Evolutionary conservation across 1,140 invertebrate species (phyloP).

Genomic region (Pentalonia nigronervosa): DNA sequence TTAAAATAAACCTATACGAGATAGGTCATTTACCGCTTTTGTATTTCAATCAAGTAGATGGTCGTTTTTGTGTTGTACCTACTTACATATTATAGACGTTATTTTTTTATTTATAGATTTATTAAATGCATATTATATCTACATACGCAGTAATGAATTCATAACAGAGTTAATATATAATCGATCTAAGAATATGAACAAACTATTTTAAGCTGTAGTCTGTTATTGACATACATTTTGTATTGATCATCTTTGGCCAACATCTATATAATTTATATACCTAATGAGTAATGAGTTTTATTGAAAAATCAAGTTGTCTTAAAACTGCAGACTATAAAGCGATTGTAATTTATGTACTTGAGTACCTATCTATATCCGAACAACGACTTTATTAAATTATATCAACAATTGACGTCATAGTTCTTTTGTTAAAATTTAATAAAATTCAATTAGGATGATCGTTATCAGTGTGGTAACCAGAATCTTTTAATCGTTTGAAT

Average conservation of each 20-base stretch:
- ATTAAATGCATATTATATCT: not conserved
- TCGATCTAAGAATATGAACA: not conserved
- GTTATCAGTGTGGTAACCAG: not conserved
- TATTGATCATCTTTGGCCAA: not conserved
- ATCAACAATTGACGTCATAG: not conserved
- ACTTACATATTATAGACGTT: not conserved
- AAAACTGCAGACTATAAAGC: not conserved
- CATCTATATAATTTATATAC: not conserved
- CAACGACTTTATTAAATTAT: not conserved
- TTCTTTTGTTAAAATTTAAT: not conserved
- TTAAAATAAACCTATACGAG: conserved; percentile 12
- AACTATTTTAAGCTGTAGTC: not conserved
- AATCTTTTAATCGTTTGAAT: not conserved
- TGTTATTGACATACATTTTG: not conserved
- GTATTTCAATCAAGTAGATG: not conserved
- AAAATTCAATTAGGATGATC: not conserved
- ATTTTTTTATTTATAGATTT: not conserved
- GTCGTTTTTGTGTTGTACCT: not conserved
- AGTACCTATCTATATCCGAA: not conserved
- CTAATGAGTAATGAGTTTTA: not conserved
- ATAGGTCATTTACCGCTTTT: conserved; percentile 12
- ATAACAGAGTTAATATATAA: not conserved
- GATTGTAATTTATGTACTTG: not conserved
- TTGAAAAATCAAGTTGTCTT: not conserved
- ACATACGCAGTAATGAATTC: not conserved